These are phyloP conservation scores for Meloidogyne chitwoodi DNA, from an alignment of 1,140 invertebrate species.

Conservation along the genomic window DNA sequence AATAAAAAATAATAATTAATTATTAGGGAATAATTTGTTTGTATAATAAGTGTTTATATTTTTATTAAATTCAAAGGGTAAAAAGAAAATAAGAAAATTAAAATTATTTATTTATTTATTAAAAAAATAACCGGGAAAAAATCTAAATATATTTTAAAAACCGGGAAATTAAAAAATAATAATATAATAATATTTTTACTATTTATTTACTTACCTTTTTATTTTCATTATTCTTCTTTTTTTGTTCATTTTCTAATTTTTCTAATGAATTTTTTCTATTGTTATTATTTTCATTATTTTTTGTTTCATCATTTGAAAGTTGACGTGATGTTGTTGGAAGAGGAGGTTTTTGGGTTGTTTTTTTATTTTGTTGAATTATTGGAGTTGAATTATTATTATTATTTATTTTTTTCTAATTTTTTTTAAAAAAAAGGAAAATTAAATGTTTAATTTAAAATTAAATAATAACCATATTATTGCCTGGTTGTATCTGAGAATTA, in stretches of 20 bases:
- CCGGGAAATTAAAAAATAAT: not conserved
- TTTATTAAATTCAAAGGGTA: not conserved
- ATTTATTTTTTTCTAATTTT: not conserved
- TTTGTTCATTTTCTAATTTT: not conserved
- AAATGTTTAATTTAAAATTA: not conserved
- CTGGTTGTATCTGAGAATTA: not conserved
- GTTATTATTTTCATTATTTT: not conserved
- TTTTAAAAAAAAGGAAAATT: not conserved
- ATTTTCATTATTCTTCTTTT: not conserved
- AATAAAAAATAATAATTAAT: not conserved
- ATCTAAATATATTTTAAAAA: not conserved
- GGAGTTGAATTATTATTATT: not conserved
- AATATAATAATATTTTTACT: not conserved
- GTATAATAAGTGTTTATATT: not conserved
- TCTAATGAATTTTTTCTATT: not conserved
- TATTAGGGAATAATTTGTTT: not conserved
- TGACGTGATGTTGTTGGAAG: not conserved
- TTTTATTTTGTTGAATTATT: not conserved
- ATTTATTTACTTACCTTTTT: not conserved
- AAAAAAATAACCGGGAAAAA: not conserved
- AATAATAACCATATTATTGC: not conserved
- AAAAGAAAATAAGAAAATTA: not conserved
- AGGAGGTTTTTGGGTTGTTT: not conserved
- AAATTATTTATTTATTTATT: not conserved
- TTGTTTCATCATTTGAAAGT: not conserved